Base-by-base conservation (phyloP, 2,888 invertebrate species). In the Drosophila birchii region DNA sequence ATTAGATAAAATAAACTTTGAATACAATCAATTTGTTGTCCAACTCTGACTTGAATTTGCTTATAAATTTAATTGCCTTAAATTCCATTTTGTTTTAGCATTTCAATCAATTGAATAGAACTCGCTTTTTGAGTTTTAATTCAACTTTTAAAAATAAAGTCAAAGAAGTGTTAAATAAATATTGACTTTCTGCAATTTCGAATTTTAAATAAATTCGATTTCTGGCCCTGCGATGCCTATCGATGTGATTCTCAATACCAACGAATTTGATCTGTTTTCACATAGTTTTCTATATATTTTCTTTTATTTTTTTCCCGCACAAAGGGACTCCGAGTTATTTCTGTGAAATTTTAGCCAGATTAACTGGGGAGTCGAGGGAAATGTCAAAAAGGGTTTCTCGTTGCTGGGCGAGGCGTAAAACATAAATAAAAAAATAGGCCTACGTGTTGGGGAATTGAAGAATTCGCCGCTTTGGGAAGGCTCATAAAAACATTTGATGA, bases 281-380 rank as follows among this genome's bases (percentile, higher is more conserved):
- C 62, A 78, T 75, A 75, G 78, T 78, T 78, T 64, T 63, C 14
- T 36, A 43, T 63, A 57, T 70, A 51, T 77, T 77, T 62, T 56
- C 69, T 61, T 72, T 55, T 0, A 6, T 26, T 55, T 68, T 77
- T 63, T 34, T 59, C 39, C 29, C 39, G 64, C 32, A 55, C 58
- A 60, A 69, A 62, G 47, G 53, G 49, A 32, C 45, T 54, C 45
- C 29, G 51, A 60, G 61, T 72, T 76, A 43, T 76, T 76, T 62
- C 45, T 41, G 59, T 62, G 61, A 61, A 76, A 76, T 77, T 57
- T 76, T 41, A 72, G 57, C 39, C 29, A 36, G 38, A 29, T 20
- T 3, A 36, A 8, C 23, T 9, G 36, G 54, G 54, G 23, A 29
- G 39, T 26, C 5, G 3, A 16, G 41, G 16, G 29, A 14, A n/a